Evolutionary conservation across 2,113 vertebrate species (phyloP), one percentile per base, ranked within the genome.

Genomic region (Anarrhichthys ocellatus): DNA sequence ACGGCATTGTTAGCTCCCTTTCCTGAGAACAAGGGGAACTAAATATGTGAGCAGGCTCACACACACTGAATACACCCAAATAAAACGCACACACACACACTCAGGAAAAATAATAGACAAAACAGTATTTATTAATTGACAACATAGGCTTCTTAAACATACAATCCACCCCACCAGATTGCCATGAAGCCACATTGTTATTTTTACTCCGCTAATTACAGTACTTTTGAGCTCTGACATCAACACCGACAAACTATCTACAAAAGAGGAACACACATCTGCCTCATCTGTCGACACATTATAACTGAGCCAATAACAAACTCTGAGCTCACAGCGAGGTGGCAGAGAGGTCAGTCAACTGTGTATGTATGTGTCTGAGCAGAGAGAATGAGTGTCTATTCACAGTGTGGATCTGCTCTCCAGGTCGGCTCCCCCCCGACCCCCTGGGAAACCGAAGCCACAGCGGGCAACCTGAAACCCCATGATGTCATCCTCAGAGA

Each of bases 401-500:
- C 89, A 24, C 86, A 61, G 74, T 75, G 36, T 54, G 71, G 85
- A 77, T 85, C 74, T 52, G 86, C 80, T 90, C 88, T 81, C 76
- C 75, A 69, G 85, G 82, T 78, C 84, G 27, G 27, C 27, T 27
- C 24, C 36, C 36, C 36, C 5, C 61, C 10, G 48, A 68, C 77
- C 88, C 82, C 85, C 78, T 83, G 92, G 89, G 91, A 89, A 71
- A 88, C 74, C 78, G n/a, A 89, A 83, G 85, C 87, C 89, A 73
- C 86, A 87, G 83, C 29, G 56, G 86, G 92, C 84, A 94, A 94
- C 87, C 87, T 70, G 89, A 93, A 83, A 90, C 89, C 68, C 86
- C 34, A 88, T 94, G 93, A 95, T 92, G 92, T 94, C 93, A 95
- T 85, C 81, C 72, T 84, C 86, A 65, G 89, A 89, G 82, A 86